These are phyloP conservation scores for Rhizoglyphus robini DNA, from an alignment of 1,140 invertebrate species.

Conservation along the genomic window DNA sequence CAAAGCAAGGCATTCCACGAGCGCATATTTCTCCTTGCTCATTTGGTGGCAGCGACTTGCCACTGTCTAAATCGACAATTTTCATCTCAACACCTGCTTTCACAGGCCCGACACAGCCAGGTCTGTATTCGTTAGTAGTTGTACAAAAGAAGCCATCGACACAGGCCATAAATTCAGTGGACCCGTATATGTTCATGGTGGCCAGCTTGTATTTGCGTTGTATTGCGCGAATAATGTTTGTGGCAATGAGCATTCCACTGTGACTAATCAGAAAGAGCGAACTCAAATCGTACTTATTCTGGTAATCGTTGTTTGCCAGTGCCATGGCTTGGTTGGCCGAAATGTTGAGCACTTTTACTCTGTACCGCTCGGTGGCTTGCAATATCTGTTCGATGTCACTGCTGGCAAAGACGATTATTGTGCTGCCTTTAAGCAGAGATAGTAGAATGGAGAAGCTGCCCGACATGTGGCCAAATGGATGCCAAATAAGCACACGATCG, in stretches of 20 bases:
- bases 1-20: conserved; percentile 30
- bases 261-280: not conserved
- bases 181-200: not conserved
- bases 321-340: too few relatives aligned
- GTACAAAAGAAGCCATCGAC: too few relatives aligned
- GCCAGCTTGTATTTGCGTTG: too few relatives aligned
- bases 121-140: not conserved
- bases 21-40: conserved; percentile 28
- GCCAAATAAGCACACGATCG: not conserved
- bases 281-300: not conserved
- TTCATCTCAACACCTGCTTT: conserved; percentile 7
- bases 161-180: conserved; percentile 6
- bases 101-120: not conserved
- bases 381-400: too few relatives aligned
- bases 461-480: conserved; percentile 4
- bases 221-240: too few relatives aligned
- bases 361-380: too few relatives aligned
- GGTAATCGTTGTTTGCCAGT: not conserved
- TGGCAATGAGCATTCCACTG: not conserved
- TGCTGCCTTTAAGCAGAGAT: not conserved
- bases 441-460: not conserved
- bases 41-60: not conserved
- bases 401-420: not conserved
- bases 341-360: not conserved
- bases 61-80: not conserved